Base-by-base conservation (phyloP, 2,113 vertebrate genomes). In the Melanerpes formicivorus region DNA sequence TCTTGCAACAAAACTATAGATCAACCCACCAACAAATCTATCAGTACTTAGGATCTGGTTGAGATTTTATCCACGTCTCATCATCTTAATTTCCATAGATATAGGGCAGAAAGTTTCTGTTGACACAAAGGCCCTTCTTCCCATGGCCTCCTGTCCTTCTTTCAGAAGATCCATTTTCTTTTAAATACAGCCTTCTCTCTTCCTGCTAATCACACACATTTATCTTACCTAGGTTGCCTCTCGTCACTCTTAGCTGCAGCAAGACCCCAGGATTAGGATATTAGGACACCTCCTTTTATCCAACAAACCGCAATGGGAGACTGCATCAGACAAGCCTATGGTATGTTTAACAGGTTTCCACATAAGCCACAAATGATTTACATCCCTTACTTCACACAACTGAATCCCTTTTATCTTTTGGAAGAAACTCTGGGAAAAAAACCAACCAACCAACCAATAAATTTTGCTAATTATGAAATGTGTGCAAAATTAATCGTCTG, bases 391-490 rank as follows among this genome's bases (percentile, higher is more conserved):
- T 67, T 85, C 9, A 44, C n/a, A 37, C 50, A 73, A 6, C 55
- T 30, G 48, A 60, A 18, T 22, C 73, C 56, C 70, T 82, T 48
- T 19, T 87, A 29, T 18, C 40, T 84, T 67, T 25, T 46, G 40
- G 81, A 72, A 67, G 29, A 3, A 70, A 3, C 44, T 40, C 74
- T 56, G 72, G 11, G 50, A n/a, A 66, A 89, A 30, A 48, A 14
- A 40, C 11, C 9, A 40, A 40, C 10, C 40, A 40, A 40, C 9
- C 40, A 10, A 40, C 40, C 40, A 84, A 58, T 63, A 37, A 4
- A 42, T 62, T 80, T 82, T 48, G 56, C 73, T 78, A 88, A 93
- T 91, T 86, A 65, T 60, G 54, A 88, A 93, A 78, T 88, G 56
- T 29, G 83, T 63, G 82, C 7, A 8, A 93, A 87, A 58, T 66